Conservation (phyloP, 1,140 invertebrate species). For the Apocrypta bakeri region DNA sequence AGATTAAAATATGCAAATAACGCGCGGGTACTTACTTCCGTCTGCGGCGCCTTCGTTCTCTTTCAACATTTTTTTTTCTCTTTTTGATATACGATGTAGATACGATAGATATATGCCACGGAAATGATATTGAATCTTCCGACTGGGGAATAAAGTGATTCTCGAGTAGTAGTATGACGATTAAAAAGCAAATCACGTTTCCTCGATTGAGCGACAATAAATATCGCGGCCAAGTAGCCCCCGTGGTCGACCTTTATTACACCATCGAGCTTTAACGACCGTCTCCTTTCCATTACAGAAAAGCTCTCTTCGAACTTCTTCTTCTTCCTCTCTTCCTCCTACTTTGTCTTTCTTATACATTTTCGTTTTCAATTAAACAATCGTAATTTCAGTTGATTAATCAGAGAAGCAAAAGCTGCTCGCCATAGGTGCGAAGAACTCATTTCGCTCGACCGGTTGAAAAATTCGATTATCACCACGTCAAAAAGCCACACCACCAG, state of each 20-base stretch:
- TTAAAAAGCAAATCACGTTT: conserved; percentile 23
- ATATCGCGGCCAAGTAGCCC: conserved; percentile 16
- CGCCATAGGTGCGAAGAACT: background rate
- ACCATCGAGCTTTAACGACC: background rate
- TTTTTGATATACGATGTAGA: background rate
- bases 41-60: background rate
- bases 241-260: background rate
- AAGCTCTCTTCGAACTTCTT: background rate
- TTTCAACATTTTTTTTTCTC: conserved; percentile 11
- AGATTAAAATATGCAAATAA: conserved; percentile 68
- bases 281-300: background rate
- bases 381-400: background rate
- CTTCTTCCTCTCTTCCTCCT: no score
- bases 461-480: background rate
- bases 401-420: background rate
- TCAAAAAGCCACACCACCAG: background rate
- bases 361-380: background rate
- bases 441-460: background rate
- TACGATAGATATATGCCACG: background rate
- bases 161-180: background rate
- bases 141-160: background rate
- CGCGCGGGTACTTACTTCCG: conserved; percentile 28
- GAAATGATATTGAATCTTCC: background rate
- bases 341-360: no score
- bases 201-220: conserved; percentile 15